Conservation (phyloP, 2,888 invertebrate species). For the Drosophila mulleri region DNA sequence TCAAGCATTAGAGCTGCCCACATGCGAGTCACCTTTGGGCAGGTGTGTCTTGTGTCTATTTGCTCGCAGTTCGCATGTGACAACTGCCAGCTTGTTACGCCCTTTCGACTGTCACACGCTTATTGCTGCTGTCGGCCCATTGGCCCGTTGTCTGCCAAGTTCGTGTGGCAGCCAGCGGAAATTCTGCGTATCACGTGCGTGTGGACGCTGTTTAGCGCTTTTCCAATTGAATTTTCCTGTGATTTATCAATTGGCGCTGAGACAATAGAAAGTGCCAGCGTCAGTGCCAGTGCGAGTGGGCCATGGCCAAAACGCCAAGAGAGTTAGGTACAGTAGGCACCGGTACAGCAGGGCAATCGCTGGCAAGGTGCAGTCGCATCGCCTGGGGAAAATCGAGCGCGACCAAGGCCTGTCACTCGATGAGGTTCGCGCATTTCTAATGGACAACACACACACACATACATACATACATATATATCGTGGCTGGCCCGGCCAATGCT, state of each 20-base stretch:
- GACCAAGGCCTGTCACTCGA: slow-evolving; percentile 48
- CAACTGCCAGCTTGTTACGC: slow-evolving; percentile 69
- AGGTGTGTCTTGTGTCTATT: slow-evolving; percentile 60
- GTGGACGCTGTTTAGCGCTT: slow-evolving; percentile 42
- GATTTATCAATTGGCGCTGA: slow-evolving; percentile 62
- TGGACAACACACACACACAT: slow-evolving; percentile 32
- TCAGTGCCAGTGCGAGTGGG: slow-evolving; percentile 33
- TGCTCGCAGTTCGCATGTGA: slow-evolving; percentile 38
- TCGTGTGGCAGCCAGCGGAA: slow-evolving; percentile 46
- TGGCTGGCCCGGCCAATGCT: slow-evolving; percentile 6
- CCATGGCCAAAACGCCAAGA: slow-evolving; percentile 29
- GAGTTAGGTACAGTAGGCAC: slow-evolving; percentile 60
- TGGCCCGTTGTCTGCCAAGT: slow-evolving; percentile 1
- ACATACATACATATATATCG: background rate
- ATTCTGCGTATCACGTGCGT: slow-evolving; percentile 39
- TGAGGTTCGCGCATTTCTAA: slow-evolving; percentile 79
- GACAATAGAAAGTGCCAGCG: slow-evolving; percentile 71
- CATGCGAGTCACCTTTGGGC: slow-evolving; percentile 60
- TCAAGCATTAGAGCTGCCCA: slow-evolving; percentile 51
- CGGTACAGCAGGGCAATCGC: slow-evolving; percentile 20
- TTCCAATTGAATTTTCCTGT: slow-evolving; percentile 70
- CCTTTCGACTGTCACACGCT: slow-evolving; percentile 67
- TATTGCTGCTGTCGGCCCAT: slow-evolving; percentile 51
- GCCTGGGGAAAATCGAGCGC: slow-evolving; percentile 52
- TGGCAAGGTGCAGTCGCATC: slow-evolving; percentile 50